Percentiles rank a stretch among this genome's conserved stretches.
Evolutionary conservation across 2,888 invertebrate species (phyloP).

Genomic region (Pegoplata infirma): DNA sequence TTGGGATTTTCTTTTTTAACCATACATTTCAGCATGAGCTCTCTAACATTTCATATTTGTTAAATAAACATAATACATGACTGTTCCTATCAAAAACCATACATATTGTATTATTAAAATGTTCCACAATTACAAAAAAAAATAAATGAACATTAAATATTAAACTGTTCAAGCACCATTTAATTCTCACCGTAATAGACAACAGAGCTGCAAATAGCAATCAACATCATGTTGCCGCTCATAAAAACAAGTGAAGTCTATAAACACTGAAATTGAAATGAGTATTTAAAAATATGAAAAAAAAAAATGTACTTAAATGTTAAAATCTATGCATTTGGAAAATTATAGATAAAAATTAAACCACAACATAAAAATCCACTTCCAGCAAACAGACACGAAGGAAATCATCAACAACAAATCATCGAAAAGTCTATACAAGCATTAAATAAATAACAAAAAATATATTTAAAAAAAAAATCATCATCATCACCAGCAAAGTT

Average conservation of each 20-base stretch:
- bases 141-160: conserved; percentile 46
- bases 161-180: conserved; percentile 50
- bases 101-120: conserved; percentile 47
- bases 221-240: conserved; percentile 36
- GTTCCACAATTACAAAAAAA: conserved; percentile 9
- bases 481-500: conserved; percentile 6
- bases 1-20: not conserved
- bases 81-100: conserved; percentile 24
- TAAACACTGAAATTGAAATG: conserved; percentile 44
- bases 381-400: not conserved
- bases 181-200: conserved; percentile 35
- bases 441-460: not conserved
- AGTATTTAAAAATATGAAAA: conserved; percentile 26
- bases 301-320: conserved; percentile 1
- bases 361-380: not conserved
- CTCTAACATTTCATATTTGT: conserved; percentile 31
- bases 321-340: conserved; percentile 33
- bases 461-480: not conserved
- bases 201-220: conserved; percentile 26
- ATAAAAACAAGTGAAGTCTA: conserved; percentile 48
- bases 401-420: conserved; percentile 20
- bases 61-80: conserved; percentile 22
- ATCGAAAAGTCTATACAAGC: not conserved
- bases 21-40: not conserved
- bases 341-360: conserved; percentile 3